Evolutionary conservation across 2,888 invertebrate species (phyloP).

Genomic region (Schizaphis graminum): DNA sequence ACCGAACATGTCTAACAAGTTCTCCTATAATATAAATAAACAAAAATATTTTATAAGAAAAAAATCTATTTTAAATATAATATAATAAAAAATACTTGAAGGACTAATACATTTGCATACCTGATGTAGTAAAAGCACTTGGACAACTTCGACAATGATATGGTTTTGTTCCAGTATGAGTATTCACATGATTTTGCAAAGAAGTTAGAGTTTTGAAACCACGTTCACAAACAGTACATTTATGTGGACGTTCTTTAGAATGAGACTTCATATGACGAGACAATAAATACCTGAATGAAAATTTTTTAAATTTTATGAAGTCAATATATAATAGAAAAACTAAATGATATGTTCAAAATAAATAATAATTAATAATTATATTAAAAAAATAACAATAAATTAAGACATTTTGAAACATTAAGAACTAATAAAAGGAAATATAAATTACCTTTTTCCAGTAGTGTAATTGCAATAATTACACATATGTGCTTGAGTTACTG

Average conservation of each 20-base stretch:
- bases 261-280: conserved; percentile 96
- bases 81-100: conserved; percentile 66
- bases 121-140: conserved; percentile 90
- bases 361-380: background rate
- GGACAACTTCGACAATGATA: conserved; percentile 91
- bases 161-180: conserved; percentile 94
- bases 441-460: conserved; percentile 81
- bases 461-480: conserved; percentile 94
- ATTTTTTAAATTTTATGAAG: background rate
- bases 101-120: conserved; percentile 71
- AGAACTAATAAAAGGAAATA: background rate
- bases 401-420: background rate
- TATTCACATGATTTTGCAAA: conserved; percentile 94
- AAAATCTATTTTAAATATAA: background rate
- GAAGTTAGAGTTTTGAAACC: conserved; percentile 95
- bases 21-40: conserved; percentile 76
- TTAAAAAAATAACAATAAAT: background rate
- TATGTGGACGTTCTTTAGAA: conserved; percentile 93
- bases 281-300: conserved; percentile 79
- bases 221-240: conserved; percentile 92
- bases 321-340: background rate
- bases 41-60: background rate
- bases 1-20: conserved; percentile 93
- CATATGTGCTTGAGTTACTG: conserved; percentile 80
- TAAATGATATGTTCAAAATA: background rate